Evolutionary conservation across 2,888 invertebrate genomes (phyloP).

Genomic region (Agrochola macilenta): DNA sequence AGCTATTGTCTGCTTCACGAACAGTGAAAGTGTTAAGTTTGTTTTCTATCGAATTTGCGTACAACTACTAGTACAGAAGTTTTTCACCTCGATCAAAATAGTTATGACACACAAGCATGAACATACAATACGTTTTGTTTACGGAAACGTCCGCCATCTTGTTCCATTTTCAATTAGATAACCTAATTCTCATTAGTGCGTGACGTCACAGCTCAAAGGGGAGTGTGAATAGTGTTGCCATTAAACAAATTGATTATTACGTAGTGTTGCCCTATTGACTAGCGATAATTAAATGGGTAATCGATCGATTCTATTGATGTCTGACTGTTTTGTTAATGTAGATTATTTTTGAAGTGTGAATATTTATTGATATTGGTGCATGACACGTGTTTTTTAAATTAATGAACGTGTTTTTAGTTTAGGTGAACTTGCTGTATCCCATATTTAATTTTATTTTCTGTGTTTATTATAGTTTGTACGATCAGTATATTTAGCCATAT

Average conservation of each 20-base stretch:
- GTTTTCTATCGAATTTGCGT: slow-evolving; percentile 16
- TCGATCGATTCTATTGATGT: slow-evolving; percentile 70
- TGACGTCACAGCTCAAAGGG: slow-evolving; percentile 62
- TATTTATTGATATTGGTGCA: not conserved
- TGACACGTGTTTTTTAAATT: not conserved
- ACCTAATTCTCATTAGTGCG: slow-evolving; percentile 59
- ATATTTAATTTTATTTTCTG: not conserved
- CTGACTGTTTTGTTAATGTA: slow-evolving; percentile 41
- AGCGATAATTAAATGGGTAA: slow-evolving; percentile 74
- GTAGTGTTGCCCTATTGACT: slow-evolving; percentile 69
- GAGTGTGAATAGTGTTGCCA: slow-evolving; percentile 70
- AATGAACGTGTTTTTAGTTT: not conserved
- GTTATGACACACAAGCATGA: slow-evolving; percentile 31
- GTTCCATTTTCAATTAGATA: slow-evolving; percentile 58
- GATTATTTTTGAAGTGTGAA: slow-evolving; percentile 36
- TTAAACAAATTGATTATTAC: slow-evolving; percentile 79
- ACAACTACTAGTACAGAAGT: slow-evolving; percentile 1
- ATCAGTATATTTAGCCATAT: not conserved
- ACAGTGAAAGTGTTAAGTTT: slow-evolving; percentile 14
- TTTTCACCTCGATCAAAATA: slow-evolving; percentile 33
- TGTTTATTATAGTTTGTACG: not conserved
- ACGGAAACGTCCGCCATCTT: slow-evolving; percentile 56
- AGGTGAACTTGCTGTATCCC: not conserved
- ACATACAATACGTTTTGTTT: slow-evolving; percentile 49
- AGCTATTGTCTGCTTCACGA: not conserved